Base-by-base conservation (phyloP, 1,140 invertebrate genomes). In the Thaumatotibia leucotreta region DNA sequence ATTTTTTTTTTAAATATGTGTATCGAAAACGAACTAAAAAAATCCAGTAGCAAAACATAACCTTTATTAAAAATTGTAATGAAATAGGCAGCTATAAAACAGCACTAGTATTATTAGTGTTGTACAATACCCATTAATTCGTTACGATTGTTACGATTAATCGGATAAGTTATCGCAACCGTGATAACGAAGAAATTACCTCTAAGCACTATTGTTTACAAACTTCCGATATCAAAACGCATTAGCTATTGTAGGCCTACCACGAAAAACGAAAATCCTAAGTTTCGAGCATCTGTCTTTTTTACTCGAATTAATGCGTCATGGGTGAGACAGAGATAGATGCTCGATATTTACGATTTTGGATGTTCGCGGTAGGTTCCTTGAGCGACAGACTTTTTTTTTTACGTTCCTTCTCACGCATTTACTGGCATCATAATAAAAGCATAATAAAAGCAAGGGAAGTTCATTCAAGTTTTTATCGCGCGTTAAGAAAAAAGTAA, bases 381-480 rank as follows among this genome's bases (percentile, higher is more conserved):
- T 24, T 27, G 3, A 50, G 20, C 17, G 45, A 52, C 39, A 49
- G 10, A 22, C 10, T 23, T 10, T 54, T 39, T 10, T 11, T n/a
- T 54, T 27, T n/a, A 24, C 22, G 27, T n/a, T 27, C 27, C 50
- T 24, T 54, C 50, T 54, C 50, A 54, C 50, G 50, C 22, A 24
- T 49, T n/a, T 17, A 39, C 33, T 3, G 14, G 27, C 23, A 54
- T n/a, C 22, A 54, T 29, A 24, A 54, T 24, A 24, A 54, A 54
- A 54, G 50, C 50, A 54, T 14, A 54, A 39, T 39, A n/a, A 39
- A 39, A 39, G 35, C 11, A 17, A 54, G 50, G 50, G 50, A 54
- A 54, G 50, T 54, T 27, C 50, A 54, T 54, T 54, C 50, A 54
- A 54, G 50, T 54, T 54, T 54, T 54, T 54, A 39, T 54, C 50